Percentiles rank a stretch among this genome's conserved stretches.
Evolutionary conservation across 2,888 invertebrate genomes (phyloP).

Genomic region (Cataglyphis cursor): DNA sequence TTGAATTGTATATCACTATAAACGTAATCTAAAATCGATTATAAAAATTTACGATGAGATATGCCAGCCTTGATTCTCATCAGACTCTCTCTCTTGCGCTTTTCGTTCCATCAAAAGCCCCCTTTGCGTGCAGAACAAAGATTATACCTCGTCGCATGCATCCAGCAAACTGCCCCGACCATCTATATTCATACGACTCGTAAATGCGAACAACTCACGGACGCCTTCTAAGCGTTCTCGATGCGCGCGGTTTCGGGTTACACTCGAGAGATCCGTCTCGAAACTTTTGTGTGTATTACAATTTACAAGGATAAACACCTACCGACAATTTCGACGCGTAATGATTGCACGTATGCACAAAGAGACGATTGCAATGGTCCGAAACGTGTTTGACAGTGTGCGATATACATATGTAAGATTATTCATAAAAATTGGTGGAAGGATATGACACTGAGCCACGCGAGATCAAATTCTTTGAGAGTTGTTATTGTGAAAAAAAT

Average conservation of each 20-base stretch:
- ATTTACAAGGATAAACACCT: slow-evolving; percentile 68
- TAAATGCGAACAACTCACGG: slow-evolving; percentile 72
- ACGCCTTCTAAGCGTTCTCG: slow-evolving; percentile 72
- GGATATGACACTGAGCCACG: slow-evolving; percentile 30
- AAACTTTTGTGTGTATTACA: slow-evolving; percentile 65
- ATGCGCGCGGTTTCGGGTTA: slow-evolving; percentile 70
- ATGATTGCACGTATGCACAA: slow-evolving; percentile 64
- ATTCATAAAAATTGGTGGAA: slow-evolving; percentile 36
- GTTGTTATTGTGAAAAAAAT: slow-evolving; percentile 8
- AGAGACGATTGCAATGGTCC: slow-evolving; percentile 48
- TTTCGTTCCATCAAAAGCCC: slow-evolving; percentile 44
- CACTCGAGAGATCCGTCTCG: slow-evolving; percentile 61
- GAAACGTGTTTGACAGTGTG: slow-evolving; percentile 32
- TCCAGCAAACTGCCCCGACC: slow-evolving; percentile 65
- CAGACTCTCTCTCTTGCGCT: slow-evolving; percentile 9
- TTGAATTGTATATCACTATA: slow-evolving; percentile 27
- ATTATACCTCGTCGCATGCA: slow-evolving; percentile 68
- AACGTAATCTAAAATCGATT: slow-evolving; percentile 54
- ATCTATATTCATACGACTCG: slow-evolving; percentile 74
- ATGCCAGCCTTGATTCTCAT: slow-evolving; percentile 38
- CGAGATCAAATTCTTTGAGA: slow-evolving; percentile 35
- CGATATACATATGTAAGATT: slow-evolving; percentile 31
- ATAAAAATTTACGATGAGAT: slow-evolving; percentile 24
- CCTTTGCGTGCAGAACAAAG: slow-evolving; percentile 72
- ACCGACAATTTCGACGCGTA: slow-evolving; percentile 68